These are phyloP conservation scores for Rhodophaea formosa DNA, from an alignment of 2,888 invertebrate species.

Conservation along the genomic window DNA sequence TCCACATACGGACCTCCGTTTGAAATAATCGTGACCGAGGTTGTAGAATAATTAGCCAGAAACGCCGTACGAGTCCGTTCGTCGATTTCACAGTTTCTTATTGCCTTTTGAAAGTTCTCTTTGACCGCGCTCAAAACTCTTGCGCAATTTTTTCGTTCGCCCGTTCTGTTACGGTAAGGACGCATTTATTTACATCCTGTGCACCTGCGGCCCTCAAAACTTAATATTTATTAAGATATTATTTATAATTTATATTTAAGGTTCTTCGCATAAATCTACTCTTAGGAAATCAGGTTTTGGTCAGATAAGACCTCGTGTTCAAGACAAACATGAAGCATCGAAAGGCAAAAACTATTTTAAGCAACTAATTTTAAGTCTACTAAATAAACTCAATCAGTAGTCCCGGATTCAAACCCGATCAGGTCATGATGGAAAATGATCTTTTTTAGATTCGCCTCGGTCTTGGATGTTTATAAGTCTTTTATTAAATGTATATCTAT, in stretches of 20 bases:
- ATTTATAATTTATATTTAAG: constrained; percentile 35
- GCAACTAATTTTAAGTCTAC: too few relatives aligned
- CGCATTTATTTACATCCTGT: constrained; percentile 40
- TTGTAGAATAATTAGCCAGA: constrained; percentile 69
- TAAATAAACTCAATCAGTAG: too few relatives aligned
- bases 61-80: constrained; percentile 49
- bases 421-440: too few relatives aligned
- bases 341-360: too few relatives aligned
- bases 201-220: constrained; percentile 45
- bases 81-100: constrained; percentile 70
- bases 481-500: too few relatives aligned
- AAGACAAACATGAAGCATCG: too few relatives aligned
- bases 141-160: constrained; percentile 53
- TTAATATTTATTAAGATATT: constrained; percentile 50
- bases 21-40: constrained; percentile 66
- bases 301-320: too few relatives aligned
- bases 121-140: constrained; percentile 36
- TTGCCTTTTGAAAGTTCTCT: constrained; percentile 74
- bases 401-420: too few relatives aligned
- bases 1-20: constrained; percentile 42
- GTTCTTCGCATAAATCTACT: not conserved
- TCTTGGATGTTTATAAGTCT: too few relatives aligned
- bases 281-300: not conserved
- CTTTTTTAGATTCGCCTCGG: too few relatives aligned
- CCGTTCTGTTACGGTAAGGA: constrained; percentile 45